These are phyloP conservation scores for Sinelater perroti DNA, from an alignment of 2,888 invertebrate genomes.

Conservation along the genomic window DNA sequence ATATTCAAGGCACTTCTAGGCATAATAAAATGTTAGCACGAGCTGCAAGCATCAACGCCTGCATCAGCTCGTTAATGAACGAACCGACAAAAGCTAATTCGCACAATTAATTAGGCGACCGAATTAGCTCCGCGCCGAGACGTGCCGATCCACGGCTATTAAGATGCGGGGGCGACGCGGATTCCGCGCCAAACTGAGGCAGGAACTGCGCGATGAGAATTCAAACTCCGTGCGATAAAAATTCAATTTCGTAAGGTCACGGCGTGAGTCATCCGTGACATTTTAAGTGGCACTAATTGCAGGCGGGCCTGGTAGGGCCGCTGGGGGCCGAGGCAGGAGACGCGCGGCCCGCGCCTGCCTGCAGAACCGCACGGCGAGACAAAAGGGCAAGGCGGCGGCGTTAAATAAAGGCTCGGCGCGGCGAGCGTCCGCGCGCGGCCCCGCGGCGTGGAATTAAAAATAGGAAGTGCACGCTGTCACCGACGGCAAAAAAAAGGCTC, in stretches of 20 bases:
- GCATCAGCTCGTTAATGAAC: no score
- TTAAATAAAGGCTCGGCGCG: slow-evolving; percentile 33
- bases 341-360: slow-evolving; percentile 18
- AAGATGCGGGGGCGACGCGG: slow-evolving; percentile 6
- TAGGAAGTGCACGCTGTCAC: slow-evolving; percentile 24
- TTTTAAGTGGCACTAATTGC: slow-evolving; percentile 35
- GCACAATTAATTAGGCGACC: no score
- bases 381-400: slow-evolving; percentile 4
- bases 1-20: no score
- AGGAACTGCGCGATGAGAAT: slow-evolving; percentile 32
- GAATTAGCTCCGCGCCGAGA: no score
- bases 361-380: slow-evolving; percentile 13
- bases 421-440: slow-evolving; percentile 16
- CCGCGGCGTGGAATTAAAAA: slow-evolving; percentile 24
- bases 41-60: no score
- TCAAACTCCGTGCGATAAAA: slow-evolving; percentile 31
- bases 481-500: slow-evolving; percentile 26
- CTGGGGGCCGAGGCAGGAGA: slow-evolving; percentile 11
- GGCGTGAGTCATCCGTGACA: slow-evolving; percentile 37
- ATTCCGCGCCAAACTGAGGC: slow-evolving; percentile 20
- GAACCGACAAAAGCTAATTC: no score
- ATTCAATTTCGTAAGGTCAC: slow-evolving; percentile 39
- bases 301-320: slow-evolving; percentile 6
- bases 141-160: slow-evolving; percentile 14
- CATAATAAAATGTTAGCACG: no score